phyloP scores from a whole-genome alignment of 2,113 vertebrate genomes.

The Cnemophilus loriae region DNA sequence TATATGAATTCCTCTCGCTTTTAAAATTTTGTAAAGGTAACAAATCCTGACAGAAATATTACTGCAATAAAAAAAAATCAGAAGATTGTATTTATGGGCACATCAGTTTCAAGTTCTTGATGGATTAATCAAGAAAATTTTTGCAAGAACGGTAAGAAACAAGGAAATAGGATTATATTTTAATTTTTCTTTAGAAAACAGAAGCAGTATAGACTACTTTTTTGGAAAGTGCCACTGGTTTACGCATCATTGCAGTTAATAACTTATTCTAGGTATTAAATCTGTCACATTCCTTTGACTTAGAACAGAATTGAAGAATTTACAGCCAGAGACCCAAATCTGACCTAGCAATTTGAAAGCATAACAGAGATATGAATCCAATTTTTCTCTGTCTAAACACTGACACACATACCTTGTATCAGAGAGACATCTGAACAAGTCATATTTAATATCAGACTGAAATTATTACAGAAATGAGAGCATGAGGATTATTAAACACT shows the following conservation, averaged over 20 bases:
- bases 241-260: constrained; percentile 76
- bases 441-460: constrained; percentile 63
- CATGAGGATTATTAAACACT: constrained; percentile 46
- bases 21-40: constrained; percentile 10
- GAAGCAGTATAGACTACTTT: constrained; percentile 6
- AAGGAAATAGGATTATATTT: constrained; percentile 24
- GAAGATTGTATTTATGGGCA: neutral
- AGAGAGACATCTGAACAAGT: constrained; percentile 50
- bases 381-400: constrained; percentile 71
- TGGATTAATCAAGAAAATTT: constrained; percentile 44
- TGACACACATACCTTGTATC: constrained; percentile 52
- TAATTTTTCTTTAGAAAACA: constrained; percentile 45
- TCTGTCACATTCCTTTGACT: constrained; percentile 81
- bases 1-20: neutral
- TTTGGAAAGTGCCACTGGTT: constrained; percentile 61
- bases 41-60: neutral
- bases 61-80: constrained; percentile 2
- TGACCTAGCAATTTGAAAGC: constrained; percentile 76
- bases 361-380: constrained; percentile 76
- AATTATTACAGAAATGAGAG: constrained; percentile 56
- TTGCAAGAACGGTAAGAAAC: constrained; percentile 5
- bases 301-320: constrained; percentile 72
- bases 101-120: neutral
- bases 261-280: constrained; percentile 79
- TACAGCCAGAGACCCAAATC: constrained; percentile 70